Base-by-base conservation (phyloP, 2,797 vertebrate genomes). In the Sebastes itinus region DNA sequence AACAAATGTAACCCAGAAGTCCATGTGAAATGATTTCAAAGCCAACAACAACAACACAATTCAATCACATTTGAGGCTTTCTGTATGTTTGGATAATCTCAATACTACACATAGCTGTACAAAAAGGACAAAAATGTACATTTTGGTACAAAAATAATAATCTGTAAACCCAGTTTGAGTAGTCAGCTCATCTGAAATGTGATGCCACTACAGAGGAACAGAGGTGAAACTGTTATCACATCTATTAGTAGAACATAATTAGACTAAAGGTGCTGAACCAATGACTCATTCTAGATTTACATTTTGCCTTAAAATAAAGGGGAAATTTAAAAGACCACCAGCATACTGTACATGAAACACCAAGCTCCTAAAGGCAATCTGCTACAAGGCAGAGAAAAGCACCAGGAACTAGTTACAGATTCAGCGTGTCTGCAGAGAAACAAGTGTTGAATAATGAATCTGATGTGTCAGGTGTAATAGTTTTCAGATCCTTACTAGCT, bases 311-410 rank as follows among this genome's bases (percentile, higher is more conserved):
- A 7, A 61, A 73, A 72, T 63, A 1, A 73, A 65, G 5, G 30
- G 18, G 18, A 74, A 56, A 54, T 72, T 68, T 11, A 69, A 80
- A 80, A 58, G 33, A 77, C 22, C 11, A 30, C 7, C 67, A 68
- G 22, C 56, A 61, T 46, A 38, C 38, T 38, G 38, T 38, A 56
- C 22, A 30, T 27, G 49, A 80, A 72, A 55, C 55, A 72, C 38
- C 3, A 10, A 70, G 64, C 78, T 81, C 78, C 80, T 74, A 72
- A 75, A 84, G 74, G 87, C 73, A 87, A 56, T 75, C 71, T 64
- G 66, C 68, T 42, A 12, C 13, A 52, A 69, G 22, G 74, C 76
- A 86, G 78, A 81, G 75, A 16, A 69, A 75, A 81, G 85, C 88
- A 88, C 83, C 78, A 75, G 70, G 64, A 80, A 59, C 72, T 69